A percentile compares a stretch with the other conserved stretches of the same genome.
phyloP scores from a whole-genome alignment of 2,888 invertebrate species.

The Eupithecia subumbrata region DNA sequence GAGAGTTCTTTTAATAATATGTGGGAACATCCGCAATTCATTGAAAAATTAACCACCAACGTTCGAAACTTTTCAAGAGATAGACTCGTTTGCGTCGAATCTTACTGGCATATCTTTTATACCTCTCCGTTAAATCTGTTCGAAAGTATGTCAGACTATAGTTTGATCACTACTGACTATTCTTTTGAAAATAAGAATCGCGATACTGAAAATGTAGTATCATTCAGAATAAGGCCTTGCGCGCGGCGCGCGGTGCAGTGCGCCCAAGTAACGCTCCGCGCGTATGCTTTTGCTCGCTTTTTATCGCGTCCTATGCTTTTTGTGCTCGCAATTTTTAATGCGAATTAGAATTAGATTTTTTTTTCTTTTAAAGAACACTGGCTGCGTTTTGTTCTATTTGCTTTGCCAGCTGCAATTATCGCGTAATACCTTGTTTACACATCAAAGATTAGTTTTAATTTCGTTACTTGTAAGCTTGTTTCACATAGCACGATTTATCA shows the following conservation, averaged over 20 bases:
- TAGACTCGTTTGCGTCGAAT: neutral
- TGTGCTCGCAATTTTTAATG: constrained; percentile 43
- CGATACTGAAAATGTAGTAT: neutral
- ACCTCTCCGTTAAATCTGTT: neutral
- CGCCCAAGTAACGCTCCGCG: constrained; percentile 42
- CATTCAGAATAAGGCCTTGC: constrained; percentile 39
- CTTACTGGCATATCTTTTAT: neutral
- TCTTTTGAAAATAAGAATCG: neutral
- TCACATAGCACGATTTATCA: neutral
- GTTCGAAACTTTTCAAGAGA: neutral
- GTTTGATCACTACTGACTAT: neutral
- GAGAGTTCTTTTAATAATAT: neutral
- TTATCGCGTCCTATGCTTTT: constrained; percentile 38
- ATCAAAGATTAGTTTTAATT: neutral
- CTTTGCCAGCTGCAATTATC: constrained; percentile 5
- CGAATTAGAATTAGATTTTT: constrained; percentile 43
- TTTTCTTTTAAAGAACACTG: constrained; percentile 17
- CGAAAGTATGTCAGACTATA: neutral
- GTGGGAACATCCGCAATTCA: neutral
- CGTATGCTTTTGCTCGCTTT: constrained; percentile 39
- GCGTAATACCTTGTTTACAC: neutral
- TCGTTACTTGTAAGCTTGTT: neutral
- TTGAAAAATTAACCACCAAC: neutral
- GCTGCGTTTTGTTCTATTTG: constrained; percentile 12
- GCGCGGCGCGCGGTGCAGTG: constrained; percentile 29